These are phyloP conservation scores for Perodicticus potto DNA, from an alignment of 2,797 vertebrate genomes.

Conservation along the genomic window DNA sequence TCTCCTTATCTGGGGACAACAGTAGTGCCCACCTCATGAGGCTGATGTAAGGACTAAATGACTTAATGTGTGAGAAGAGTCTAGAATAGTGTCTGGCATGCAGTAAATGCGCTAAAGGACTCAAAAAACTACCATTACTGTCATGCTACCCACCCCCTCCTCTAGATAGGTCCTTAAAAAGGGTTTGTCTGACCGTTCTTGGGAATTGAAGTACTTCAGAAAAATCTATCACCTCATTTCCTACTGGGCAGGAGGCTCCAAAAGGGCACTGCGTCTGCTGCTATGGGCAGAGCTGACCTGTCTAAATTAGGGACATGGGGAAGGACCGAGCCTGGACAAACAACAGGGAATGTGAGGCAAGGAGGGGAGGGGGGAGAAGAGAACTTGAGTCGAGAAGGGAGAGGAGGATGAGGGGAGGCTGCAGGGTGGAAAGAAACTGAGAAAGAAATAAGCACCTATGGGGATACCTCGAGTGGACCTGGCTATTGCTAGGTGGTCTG, in stretches of 20 bases:
- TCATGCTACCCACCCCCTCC: neutral
- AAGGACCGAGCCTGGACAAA: neutral
- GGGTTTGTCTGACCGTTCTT: conserved; percentile 51
- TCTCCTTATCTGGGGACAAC: neutral
- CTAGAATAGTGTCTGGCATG: neutral
- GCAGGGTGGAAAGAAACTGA: neutral
- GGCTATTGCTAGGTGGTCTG: neutral
- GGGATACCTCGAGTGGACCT: neutral
- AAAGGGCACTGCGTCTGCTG: neutral
- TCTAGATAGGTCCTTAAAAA: conserved; percentile 14
- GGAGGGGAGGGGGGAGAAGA: neutral
- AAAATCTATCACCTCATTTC: conserved; percentile 47
- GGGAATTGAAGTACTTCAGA: conserved; percentile 59
- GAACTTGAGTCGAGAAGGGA: neutral
- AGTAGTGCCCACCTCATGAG: neutral
- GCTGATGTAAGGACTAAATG: neutral
- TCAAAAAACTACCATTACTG: neutral
- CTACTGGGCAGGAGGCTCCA: neutral
- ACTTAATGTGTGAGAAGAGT: neutral
- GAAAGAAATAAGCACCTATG: neutral
- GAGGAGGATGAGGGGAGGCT: neutral
- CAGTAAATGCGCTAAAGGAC: neutral
- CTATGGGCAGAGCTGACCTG: neutral
- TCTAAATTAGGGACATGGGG: neutral
- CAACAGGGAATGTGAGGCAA: neutral